phyloP scores from a whole-genome alignment of 2,113 vertebrate genomes.

The Melanostigma gelatinosum region DNA sequence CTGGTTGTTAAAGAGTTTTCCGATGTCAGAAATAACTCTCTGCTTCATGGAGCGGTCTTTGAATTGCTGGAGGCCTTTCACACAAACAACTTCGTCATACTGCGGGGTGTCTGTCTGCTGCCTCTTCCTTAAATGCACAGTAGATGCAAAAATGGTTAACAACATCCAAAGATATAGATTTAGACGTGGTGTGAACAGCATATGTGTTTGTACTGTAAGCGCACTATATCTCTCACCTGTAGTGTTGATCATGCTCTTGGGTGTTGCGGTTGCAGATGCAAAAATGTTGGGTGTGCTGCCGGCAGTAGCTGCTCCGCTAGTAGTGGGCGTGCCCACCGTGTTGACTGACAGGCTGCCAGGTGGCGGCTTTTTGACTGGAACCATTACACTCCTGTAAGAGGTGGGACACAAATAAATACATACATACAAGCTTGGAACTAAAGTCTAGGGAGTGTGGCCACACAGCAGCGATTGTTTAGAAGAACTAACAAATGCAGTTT shows the following conservation, averaged over 20 bases:
- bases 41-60: conserved; percentile 28
- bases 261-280: conserved; percentile 93
- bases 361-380: conserved; percentile 97
- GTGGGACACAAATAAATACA: conserved; percentile 14
- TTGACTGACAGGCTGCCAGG: conserved; percentile 95
- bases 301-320: conserved; percentile 85
- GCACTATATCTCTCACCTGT: conserved; percentile 73
- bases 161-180: neutral
- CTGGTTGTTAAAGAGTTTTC: conserved; percentile 1
- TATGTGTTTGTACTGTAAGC: neutral
- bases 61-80: conserved; percentile 29
- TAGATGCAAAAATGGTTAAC: neutral
- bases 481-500: neutral
- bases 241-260: conserved; percentile 99
- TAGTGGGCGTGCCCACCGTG: conserved; percentile 91
- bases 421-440: neutral
- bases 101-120: conserved; percentile 22
- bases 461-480: neutral
- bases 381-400: conserved; percentile 91
- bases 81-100: conserved; percentile 25
- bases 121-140: neutral
- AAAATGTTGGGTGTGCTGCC: conserved; percentile 97
- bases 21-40: neutral
- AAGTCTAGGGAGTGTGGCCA: neutral
- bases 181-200: neutral